These are phyloP conservation scores for Rhagoletis zephyria DNA, from an alignment of 1,140 invertebrate species.

Conservation along the genomic window DNA sequence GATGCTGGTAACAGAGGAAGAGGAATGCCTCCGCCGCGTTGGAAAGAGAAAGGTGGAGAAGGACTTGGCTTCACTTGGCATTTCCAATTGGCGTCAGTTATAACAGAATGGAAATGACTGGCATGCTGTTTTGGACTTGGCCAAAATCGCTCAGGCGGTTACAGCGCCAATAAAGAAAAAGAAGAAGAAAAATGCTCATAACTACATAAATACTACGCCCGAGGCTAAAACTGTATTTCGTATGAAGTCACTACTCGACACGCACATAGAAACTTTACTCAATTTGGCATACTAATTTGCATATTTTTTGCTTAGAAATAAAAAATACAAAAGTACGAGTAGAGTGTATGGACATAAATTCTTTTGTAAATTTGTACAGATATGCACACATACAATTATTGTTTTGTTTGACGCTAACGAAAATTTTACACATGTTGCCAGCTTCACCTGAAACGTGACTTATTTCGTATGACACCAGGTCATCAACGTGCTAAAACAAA, in stretches of 20 bases:
- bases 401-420: background rate
- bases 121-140: too few species aligned
- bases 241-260: background rate
- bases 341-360: background rate
- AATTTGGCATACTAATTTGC: background rate
- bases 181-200: too few species aligned
- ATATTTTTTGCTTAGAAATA: background rate
- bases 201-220: too few species aligned
- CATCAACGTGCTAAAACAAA: conserved; percentile 35
- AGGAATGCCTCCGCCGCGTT: too few species aligned
- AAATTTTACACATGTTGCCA: background rate
- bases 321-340: background rate
- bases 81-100: too few species aligned
- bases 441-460: conserved; percentile 27
- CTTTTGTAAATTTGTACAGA: background rate
- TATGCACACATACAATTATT: background rate
- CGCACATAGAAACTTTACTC: background rate
- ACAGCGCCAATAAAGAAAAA: too few species aligned
- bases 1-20: too few species aligned
- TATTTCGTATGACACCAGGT: conserved; percentile 43
- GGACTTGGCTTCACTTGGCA: too few species aligned
- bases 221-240: background rate
- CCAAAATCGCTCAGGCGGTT: too few species aligned
- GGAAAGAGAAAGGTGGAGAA: too few species aligned
- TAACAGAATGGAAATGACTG: too few species aligned